Base-by-base conservation (phyloP, 2,797 vertebrate genomes). In the Pseudochirops corinnae region DNA sequence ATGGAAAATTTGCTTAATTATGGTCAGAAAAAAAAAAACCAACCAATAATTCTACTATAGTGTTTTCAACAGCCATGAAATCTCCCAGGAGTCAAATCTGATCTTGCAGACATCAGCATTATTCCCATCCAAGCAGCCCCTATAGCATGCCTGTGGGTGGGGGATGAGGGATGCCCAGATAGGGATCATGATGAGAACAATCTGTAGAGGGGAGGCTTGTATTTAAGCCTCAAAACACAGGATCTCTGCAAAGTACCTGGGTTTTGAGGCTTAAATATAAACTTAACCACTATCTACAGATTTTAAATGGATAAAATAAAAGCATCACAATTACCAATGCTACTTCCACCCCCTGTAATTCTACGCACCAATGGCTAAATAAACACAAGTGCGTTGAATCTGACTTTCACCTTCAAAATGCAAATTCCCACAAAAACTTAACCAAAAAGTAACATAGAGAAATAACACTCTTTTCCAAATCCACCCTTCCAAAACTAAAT, bases 301-400 rank as follows among this genome's bases (percentile, higher is more conserved):
- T 82, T 46, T 82, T 82, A 82, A 82, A 46, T n/a, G 21, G 62
- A 74, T 74, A 74, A 67, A 67, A 58, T 2, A 67, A 39, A 74
- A n/a, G 62, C 14, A 82, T 74, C 95, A 95, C 90, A 94, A 91
- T 87, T 90, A 95, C 90, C 94, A 95, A 96, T 95, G 94, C 58
- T 94, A 94, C 6, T 67, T 90, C 67, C 31, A 91, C n/a, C 0
- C 14, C 21, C 92, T 95, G 60, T 92, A 93, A 13, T 92, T 93
- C 93, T 94, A 62, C 93, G 96, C 56, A 91, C 82, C 94, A 33
- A 56, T 39, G 91, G 92, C 24, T 92, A 58, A 92, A 50, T 92
- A 91, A 96, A 93, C 55, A 96, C 62, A 95, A 96, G 16, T 13
- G 67, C 24, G 58, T 93, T 39, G 67, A 39, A 74, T 74, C 14